These are phyloP conservation scores for Octodonta nipae DNA, from an alignment of 2,888 invertebrate species.

Conservation along the genomic window DNA sequence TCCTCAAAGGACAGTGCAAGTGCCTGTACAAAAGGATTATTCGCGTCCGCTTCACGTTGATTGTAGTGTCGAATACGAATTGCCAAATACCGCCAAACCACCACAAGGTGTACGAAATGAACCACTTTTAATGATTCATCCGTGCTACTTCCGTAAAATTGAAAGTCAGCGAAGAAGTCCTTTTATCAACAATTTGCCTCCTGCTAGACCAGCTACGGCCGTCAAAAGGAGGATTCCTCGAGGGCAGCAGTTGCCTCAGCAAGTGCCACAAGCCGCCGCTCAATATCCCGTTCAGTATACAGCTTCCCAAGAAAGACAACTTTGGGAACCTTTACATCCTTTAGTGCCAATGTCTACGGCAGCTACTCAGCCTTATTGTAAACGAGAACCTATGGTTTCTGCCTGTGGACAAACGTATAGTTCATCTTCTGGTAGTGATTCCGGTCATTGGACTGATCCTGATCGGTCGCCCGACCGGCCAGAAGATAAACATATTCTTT, in stretches of 20 bases:
- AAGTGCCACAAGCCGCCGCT: constrained; percentile 31
- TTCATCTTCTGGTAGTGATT: constrained; percentile 27
- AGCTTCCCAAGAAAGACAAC: constrained; percentile 18
- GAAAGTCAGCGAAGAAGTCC: constrained; percentile 71
- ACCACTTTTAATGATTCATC: constrained; percentile 79
- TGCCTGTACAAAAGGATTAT: constrained; percentile 53
- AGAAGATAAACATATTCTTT: constrained; percentile 33
- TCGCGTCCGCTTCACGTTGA: constrained; percentile 78
- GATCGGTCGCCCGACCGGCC: constrained; percentile 33
- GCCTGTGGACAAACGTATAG: constrained; percentile 30
- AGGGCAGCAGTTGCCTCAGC: constrained; percentile 27
- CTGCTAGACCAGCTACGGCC: constrained; percentile 23
- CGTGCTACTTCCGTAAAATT: constrained; percentile 76
- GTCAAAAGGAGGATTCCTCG: constrained; percentile 19
- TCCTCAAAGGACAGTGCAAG: constrained; percentile 34
- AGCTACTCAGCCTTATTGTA: constrained; percentile 25
- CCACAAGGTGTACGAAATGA: constrained; percentile 71
- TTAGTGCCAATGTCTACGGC: constrained; percentile 29
- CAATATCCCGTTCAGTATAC: constrained; percentile 25
- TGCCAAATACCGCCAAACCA: constrained; percentile 78
- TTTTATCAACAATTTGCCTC: constrained; percentile 70
- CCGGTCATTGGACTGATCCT: constrained; percentile 33
- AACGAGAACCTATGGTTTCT: constrained; percentile 34
- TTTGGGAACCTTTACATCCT: constrained; percentile 31
- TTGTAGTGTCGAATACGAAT: constrained; percentile 82